phyloP scores from a whole-genome alignment of 2,888 invertebrate genomes.

The Cephus spinipes region DNA sequence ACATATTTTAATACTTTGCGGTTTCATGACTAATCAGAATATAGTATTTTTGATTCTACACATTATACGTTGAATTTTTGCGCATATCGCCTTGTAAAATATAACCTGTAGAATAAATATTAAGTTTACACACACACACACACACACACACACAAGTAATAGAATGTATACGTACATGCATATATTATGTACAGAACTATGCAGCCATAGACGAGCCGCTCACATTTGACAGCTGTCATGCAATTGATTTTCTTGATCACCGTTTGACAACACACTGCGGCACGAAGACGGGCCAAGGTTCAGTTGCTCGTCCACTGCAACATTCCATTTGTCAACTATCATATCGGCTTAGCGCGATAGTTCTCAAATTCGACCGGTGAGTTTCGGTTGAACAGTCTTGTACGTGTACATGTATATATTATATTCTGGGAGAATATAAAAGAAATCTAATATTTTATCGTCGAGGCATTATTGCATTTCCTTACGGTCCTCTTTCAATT shows the following conservation, averaged over 20 bases:
- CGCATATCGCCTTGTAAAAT: slow-evolving; percentile 21
- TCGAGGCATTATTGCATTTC: not conserved
- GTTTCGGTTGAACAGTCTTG: not conserved
- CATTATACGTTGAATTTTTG: slow-evolving; percentile 34
- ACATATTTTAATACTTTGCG: not conserved
- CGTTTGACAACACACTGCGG: not conserved
- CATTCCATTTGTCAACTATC: not conserved
- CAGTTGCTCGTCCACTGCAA: not conserved
- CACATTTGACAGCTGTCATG: too few species aligned
- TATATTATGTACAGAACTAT: not conserved
- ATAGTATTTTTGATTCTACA: slow-evolving; percentile 20
- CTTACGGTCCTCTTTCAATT: not conserved
- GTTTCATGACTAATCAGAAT: not conserved
- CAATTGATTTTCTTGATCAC: not conserved
- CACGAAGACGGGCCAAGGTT: not conserved
- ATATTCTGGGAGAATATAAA: slow-evolving; percentile 55
- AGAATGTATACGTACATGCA: not conserved
- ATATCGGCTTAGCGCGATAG: not conserved
- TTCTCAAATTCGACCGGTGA: not conserved
- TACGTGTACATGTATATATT: slow-evolving; percentile 32
- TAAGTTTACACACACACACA: slow-evolving; percentile 27
- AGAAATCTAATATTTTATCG: slow-evolving; percentile 50
- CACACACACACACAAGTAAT: slow-evolving; percentile 6
- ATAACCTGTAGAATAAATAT: slow-evolving; percentile 26
- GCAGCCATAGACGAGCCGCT: not conserved